Base-by-base conservation (phyloP, 2,113 vertebrate genomes). In the Actenoides hombroni region DNA sequence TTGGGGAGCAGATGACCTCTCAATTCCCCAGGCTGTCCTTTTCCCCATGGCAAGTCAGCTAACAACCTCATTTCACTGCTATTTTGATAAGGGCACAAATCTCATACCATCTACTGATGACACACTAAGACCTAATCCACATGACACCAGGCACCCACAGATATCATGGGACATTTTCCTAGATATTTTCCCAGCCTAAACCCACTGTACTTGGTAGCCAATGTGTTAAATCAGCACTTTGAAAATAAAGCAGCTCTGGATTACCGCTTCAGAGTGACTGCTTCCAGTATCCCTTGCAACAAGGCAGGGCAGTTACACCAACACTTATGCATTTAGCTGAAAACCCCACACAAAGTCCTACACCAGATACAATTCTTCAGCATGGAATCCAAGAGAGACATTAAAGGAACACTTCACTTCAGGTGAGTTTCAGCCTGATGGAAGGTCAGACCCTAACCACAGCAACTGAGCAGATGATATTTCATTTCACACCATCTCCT, bases 1-100 rank as follows among this genome's bases (percentile, higher is more conserved):
- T 40, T 16, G 12, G 49, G 16, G 31, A 60, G 31, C 44, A 65
- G 46, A 42, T 25, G 21, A 61, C 59, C 46, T 60, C 35, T 18
- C 2, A 0, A 1, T 28, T 67, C 46, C 15, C 48, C 31, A 57
- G 42, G 28, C n/a, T 6, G 4, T 13, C 3, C 11, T 29, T 70
- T 60, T n/a, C 53, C 40, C 39, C 69, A 40, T 3, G 0, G 6
- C 16, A 53, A 64, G n/a, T 8, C 31, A 85, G 44, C 26, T 16
- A 65, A 70, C 31, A 16, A 31, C 7, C 24, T 56, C 23, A 16
- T 51, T 63, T 54, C 29, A 6, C 26, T 7, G 13, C 23, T 6
- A 6, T 10, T 61, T 74, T n/a, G 71, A 15, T 29, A 60, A 1
- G 2, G 11, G 31, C 20, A 61, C 70, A 78, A 17, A 59, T 28